phyloP scores from a whole-genome alignment of 2,888 invertebrate genomes.

The Scrobipalpa costella region DNA sequence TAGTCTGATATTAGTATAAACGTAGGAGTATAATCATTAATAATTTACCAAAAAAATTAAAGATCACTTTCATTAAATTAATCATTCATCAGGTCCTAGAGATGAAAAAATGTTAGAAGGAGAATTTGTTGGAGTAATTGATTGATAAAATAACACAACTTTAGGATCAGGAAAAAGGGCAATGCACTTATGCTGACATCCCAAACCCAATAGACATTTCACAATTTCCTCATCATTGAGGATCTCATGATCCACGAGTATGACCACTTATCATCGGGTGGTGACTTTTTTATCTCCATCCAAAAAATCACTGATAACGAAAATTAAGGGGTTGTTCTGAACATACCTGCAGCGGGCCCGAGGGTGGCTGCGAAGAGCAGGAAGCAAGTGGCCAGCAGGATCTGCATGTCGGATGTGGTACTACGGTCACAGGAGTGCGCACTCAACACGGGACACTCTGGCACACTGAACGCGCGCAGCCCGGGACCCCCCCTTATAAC shows the following conservation, averaged over 20 bases:
- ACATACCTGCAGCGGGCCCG: constrained; percentile 80
- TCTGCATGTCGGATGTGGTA: constrained; percentile 63
- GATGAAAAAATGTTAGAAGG: no score
- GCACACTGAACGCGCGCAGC: constrained; percentile 78
- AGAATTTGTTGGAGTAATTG: no score
- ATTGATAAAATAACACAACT: no score
- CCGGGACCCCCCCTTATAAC: constrained; percentile 78
- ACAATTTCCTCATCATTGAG: not conserved
- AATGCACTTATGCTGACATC: not conserved
- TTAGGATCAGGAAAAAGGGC: not conserved
- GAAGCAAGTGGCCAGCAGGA: constrained; percentile 78
- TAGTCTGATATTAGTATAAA: no score
- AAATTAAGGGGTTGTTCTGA: not conserved
- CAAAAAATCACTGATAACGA: constrained; percentile 20
- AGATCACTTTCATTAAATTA: no score
- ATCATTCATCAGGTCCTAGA: no score
- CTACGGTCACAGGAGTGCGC: constrained; percentile 59
- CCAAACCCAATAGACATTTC: not conserved
- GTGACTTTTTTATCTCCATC: not conserved
- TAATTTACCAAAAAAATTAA: no score
- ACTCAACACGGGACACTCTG: constrained; percentile 77
- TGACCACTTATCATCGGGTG: not conserved
- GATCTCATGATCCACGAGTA: not conserved
- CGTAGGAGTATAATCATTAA: no score
- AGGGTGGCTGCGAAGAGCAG: constrained; percentile 77